Conservation (phyloP, 2,888 invertebrate genomes). For the Linnaemya tessellans region DNA sequence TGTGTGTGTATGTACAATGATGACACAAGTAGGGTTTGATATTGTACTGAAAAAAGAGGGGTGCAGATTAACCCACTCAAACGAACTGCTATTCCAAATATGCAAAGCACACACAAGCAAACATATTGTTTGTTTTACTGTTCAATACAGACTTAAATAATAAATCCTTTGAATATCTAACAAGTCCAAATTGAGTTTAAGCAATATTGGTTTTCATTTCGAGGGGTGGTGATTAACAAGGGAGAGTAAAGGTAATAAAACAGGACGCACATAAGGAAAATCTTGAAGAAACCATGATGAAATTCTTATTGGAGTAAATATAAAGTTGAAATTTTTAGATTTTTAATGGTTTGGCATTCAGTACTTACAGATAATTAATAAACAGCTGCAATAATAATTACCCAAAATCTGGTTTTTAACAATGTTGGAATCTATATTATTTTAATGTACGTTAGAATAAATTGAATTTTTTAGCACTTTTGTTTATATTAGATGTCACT, state of each 20-base stretch:
- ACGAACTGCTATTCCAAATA: neutral
- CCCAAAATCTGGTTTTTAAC: neutral
- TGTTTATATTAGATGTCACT: slow-evolving; percentile 26
- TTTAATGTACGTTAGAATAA: neutral
- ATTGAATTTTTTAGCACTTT: slow-evolving; percentile 7
- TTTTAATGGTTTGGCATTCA: neutral
- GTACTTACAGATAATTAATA: slow-evolving; percentile 29
- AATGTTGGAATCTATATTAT: neutral
- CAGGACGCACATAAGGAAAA: slow-evolving; percentile 50
- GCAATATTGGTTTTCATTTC: slow-evolving; percentile 35
- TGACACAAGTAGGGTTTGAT: slow-evolving; percentile 61
- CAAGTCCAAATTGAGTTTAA: slow-evolving; percentile 69
- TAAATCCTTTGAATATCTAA: slow-evolving; percentile 36
- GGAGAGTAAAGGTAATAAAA: slow-evolving; percentile 15
- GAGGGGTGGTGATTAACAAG: slow-evolving; percentile 57
- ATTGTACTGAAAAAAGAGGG: slow-evolving; percentile 24
- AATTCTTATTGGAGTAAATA: slow-evolving; percentile 65
- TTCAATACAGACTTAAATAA: slow-evolving; percentile 70
- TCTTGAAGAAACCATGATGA: slow-evolving; percentile 28
- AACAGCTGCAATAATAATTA: neutral
- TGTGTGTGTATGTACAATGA: slow-evolving; percentile 17
- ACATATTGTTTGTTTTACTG: slow-evolving; percentile 35
- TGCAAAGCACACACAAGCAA: neutral
- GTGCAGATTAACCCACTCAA: slow-evolving; percentile 24
- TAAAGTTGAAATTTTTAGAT: neutral